Evolutionary conservation across 2,797 vertebrate genomes (phyloP), one percentile per base, ranked within the genome.

Genomic region (Chaetodon trifasciatus): DNA sequence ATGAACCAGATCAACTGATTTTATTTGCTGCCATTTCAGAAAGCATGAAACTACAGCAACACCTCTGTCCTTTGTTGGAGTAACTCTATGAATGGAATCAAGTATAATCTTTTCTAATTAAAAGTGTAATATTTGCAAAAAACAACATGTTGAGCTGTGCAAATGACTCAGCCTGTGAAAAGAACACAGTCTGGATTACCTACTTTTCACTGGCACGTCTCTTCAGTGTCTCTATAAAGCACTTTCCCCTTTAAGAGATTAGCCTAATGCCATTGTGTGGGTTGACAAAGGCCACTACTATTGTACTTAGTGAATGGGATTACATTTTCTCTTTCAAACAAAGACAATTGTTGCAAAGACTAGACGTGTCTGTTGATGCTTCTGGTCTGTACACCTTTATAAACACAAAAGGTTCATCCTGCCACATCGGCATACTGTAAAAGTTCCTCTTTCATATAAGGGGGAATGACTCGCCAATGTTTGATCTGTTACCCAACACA

Each of bases 221-320:
- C 17, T 42, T 80, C 50, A 28, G 7, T 68, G 40, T 84, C 65
- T 65, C 47, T 73, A 61, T 73, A 74, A 75, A 83, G 40, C 62
- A 88, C 74, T 89, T 89, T 90, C 55, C 56, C 60, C 57, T 68
- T 83, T 75, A 46, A 74, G 35, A 78, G 85, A 84, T 88, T 89
- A 84, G 62, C 13, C 56, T 87, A 86, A 90, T 90, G 23, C 90
- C 72, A 82, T 88, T 91, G 86, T 90, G 83, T 70, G 39, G 52
- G 7, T 72, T 63, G 55, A 76, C 80, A 89, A 82, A 82, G 76
- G 84, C 68, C 52, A 65, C 65, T 77, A 74, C 73, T 70, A 9
- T 63, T 7, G 67, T 49, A 50, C 19, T 71, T 66, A 21, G 15
- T 79, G 24, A 78, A 78, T 42, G 60, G 80, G 82, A 85, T 91